Evolutionary conservation across 2,113 vertebrate genomes (phyloP), one percentile per base, ranked within the genome.

Genomic region (Triplophysa siluroides): DNA sequence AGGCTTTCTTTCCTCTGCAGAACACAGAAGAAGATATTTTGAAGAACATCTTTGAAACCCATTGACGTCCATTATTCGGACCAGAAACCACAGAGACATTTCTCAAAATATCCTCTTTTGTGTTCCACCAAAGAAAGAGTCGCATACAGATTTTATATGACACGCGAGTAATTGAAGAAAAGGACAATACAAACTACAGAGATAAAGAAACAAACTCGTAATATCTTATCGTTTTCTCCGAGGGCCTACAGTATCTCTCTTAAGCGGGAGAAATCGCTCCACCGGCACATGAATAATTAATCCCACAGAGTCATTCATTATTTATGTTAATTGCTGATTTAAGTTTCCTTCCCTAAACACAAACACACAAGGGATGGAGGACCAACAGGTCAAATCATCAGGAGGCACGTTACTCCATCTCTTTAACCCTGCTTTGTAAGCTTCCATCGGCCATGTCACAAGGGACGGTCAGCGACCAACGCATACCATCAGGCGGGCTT

Each of bases 251-350:
- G 14, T 52, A 90, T 90, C 92, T 92, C 84, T 89, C 88, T 91
- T 88, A 87, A 92, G 92, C 86, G 16, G 86, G 86, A 91, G 92
- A 93, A 94, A 94, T 96, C 93, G 92, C 88, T 86, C 88, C 82
- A 90, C 89, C 83, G 89, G 91, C 94, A 94, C 94, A 97, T 97
- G 90, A 96, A 95, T 96, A 95, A 96, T 96, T 96, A 93, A 98
- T 94, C 82, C 54, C 67, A 47, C 68, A 14, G 80, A 0, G 83
- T 85, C 88, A 89, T 98, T 95, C 97, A 98, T 98, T 95, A 97
- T 98, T 97, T 90, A 98, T 95, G 92, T 92, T 95, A 96, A 96
- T 95, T 95, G 95, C 94, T 95, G 94, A 93, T 93, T 90, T 93
- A 94, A 94, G 94, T 94, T 96, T 95, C 94, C 93, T 92, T 91